Conservation (phyloP, 2,113 vertebrate genomes). For the Elaphurus davidianus region DNA sequence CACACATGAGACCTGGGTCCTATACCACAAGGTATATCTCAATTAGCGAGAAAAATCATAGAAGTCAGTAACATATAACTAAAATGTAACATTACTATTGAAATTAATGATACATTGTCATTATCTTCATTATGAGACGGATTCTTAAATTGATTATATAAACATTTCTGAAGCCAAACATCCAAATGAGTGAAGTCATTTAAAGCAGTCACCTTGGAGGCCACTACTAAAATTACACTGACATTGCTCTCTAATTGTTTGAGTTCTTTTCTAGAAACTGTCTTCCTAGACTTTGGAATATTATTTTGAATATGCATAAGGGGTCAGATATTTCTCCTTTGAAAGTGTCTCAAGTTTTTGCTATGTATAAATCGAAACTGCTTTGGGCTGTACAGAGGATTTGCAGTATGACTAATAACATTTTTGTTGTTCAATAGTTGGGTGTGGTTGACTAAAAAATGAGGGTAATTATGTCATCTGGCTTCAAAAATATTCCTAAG, state of each 20-base stretch:
- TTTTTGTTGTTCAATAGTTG: conserved; percentile 20
- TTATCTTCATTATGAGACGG: background rate
- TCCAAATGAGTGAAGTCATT: background rate
- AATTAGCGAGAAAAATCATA: background rate
- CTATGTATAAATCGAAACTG: background rate
- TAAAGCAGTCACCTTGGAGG: background rate
- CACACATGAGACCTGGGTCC: background rate
- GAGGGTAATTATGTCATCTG: conserved; percentile 23
- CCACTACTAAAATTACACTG: background rate
- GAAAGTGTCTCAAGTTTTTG: background rate
- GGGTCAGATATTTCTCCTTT: background rate
- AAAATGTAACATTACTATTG: background rate
- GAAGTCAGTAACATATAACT: background rate
- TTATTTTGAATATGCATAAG: background rate
- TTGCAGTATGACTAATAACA: background rate
- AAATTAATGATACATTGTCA: background rate
- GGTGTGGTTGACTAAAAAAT: background rate
- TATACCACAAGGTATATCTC: background rate
- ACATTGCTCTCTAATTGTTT: background rate
- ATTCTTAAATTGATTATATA: background rate
- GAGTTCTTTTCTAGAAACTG: background rate
- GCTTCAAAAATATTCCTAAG: conserved; percentile 19
- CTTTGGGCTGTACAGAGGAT: background rate
- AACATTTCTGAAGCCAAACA: background rate
- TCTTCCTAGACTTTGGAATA: background rate